phyloP scores from a whole-genome alignment of 2,797 vertebrate species.

The Parauchenoglanis ngamensis region DNA sequence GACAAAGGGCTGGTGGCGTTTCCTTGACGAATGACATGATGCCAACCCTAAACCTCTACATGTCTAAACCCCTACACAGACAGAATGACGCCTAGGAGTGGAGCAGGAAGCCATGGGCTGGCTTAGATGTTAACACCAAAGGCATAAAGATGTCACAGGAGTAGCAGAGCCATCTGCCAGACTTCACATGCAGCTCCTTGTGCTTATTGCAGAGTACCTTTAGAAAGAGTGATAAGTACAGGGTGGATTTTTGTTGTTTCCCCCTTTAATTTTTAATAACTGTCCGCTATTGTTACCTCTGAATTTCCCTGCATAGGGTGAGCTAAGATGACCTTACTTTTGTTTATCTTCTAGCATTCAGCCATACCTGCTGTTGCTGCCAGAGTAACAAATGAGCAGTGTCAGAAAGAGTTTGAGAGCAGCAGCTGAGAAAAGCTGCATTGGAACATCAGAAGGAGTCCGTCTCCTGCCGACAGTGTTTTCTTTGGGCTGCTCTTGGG shows the following conservation, averaged over 20 bases:
- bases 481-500: conserved; percentile 50
- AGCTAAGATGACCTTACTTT: conserved; percentile 38
- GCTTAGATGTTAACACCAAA: conserved; percentile 38
- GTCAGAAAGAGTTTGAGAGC: conserved; percentile 37
- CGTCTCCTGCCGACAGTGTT: conserved; percentile 55
- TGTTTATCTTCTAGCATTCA: conserved; percentile 35
- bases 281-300: conserved; percentile 15
- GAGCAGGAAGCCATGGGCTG: conserved; percentile 13
- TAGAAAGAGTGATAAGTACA: conserved; percentile 26
- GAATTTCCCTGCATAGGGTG: conserved; percentile 22
- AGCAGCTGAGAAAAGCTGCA: conserved; percentile 44
- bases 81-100: conserved; percentile 38
- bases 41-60: conserved; percentile 6
- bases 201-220: conserved; percentile 46
- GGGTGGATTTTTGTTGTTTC: conserved; percentile 9
- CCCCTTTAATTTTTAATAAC: conserved; percentile 44
- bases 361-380: conserved; percentile 26
- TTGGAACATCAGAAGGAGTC: conserved; percentile 49
- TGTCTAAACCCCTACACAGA: conserved; percentile 45
- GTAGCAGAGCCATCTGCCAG: conserved; percentile 34
- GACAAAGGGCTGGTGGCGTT: conserved; percentile 33
- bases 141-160: conserved; percentile 31
- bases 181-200: conserved; percentile 23
- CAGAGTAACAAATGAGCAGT: conserved; percentile 45
- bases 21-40: conserved; percentile 33